Evolutionary conservation across 2,797 vertebrate genomes (phyloP), one percentile per base, ranked within the genome.

Genomic region (Botia kubotai): DNA sequence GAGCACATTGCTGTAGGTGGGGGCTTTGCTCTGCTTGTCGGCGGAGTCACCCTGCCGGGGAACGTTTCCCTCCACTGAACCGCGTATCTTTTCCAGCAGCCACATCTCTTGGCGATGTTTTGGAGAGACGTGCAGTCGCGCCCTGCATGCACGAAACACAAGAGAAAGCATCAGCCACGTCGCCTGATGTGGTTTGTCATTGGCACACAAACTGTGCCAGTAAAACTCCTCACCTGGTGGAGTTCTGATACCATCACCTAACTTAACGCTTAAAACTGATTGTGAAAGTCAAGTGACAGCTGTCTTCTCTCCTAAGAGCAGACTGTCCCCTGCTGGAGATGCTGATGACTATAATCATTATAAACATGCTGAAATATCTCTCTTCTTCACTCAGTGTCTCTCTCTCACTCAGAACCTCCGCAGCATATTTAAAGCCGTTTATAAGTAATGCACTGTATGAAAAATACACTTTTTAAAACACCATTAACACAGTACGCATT

Each of bases 1-100:
- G 86, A 99, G 95, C 80, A 99, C 97, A 1, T 99, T 99, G 90
- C 96, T 96, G 91, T 97, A 97, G 10, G 93, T 89, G 0, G 95
- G 87, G 19, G 86, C 88, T 55, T 88, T 88, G 11, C 86, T 86
- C 81, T 89, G 93, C 83, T 70, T 84, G 71, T 85, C 85, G 0
- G 77, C 65, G 0, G 82, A 68, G 11, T 87, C 85, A 0, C 62
- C 77, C 29, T 86, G 84, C 29, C 87, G 80, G 16, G 82, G 72
- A 6, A 72, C 74, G 21, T 83, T 87, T 52, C 85, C 84, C 57
- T 89, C 88, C 80, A 87, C 87, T 5, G 88, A 89, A 43, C 88
- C 87, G 4, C 88, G 88, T 26, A 89, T 85, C 85, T 88, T 88
- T 83, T 88, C 88, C 78, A 89, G 80, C 16, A 89, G 82, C 88